Evolutionary conservation across 2,888 invertebrate genomes (phyloP).

Genomic region (Apeira syringaria): DNA sequence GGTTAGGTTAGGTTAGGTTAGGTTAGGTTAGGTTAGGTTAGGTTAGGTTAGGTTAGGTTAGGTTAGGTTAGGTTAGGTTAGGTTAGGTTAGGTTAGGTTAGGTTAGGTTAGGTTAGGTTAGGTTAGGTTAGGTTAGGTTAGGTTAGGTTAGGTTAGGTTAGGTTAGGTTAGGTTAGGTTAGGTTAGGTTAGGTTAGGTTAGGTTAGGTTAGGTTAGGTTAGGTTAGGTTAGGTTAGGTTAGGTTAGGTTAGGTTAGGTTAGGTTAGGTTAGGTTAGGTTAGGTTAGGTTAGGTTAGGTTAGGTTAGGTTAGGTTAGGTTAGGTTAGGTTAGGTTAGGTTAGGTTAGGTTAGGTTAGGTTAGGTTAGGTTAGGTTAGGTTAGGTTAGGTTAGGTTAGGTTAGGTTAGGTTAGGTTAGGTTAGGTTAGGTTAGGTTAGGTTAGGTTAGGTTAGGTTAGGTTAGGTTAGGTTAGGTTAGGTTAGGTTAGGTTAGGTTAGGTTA

Average conservation of each 20-base stretch:
- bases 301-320: conserved; percentile 1
- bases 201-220: conserved; percentile 1
- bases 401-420: conserved; percentile 1
- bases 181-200: conserved; percentile 1
- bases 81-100: conserved; percentile 19
- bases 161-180: conserved; percentile 1
- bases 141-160: conserved; percentile 6
- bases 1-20: conserved; percentile 1
- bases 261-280: conserved; percentile 1
- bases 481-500: conserved; percentile 28
- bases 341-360: conserved; percentile 1
- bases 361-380: conserved; percentile 1
- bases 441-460: conserved; percentile 2
- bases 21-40: conserved; percentile 1
- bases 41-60: conserved; percentile 1
- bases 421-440: conserved; percentile 1
- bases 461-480: conserved; percentile 27
- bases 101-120: conserved; percentile 2
- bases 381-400: conserved; percentile 1
- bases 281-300: conserved; percentile 1
- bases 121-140: conserved; percentile 3
- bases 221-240: conserved; percentile 1
- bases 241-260: conserved; percentile 1
- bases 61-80: conserved; percentile 29
- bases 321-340: conserved; percentile 1